phyloP scores from a whole-genome alignment of 2,888 invertebrate species.

The Athrips mouffetella region DNA sequence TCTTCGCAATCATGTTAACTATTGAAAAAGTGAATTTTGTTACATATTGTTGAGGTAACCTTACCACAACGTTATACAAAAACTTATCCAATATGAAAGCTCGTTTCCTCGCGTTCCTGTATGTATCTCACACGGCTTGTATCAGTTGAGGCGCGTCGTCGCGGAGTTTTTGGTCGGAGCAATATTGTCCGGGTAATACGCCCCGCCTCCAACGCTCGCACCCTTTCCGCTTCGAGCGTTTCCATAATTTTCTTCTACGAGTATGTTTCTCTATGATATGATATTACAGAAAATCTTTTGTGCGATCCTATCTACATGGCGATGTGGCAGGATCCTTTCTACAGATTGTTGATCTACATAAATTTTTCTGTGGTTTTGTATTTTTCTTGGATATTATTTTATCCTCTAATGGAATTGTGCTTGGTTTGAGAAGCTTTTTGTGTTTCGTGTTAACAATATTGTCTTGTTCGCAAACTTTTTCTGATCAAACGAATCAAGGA shows the following conservation, averaged over 20 bases:
- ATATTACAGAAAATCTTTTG: slow-evolving; percentile 5
- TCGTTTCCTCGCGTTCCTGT: not conserved
- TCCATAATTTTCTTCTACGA: slow-evolving; percentile 1
- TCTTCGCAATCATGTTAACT: too few species aligned
- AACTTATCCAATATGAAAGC: not conserved
- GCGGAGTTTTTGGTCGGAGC: not conserved
- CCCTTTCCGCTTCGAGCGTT: slow-evolving; percentile 4
- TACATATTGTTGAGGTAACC: too few species aligned
- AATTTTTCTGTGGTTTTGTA: not conserved
- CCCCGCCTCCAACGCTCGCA: not conserved
- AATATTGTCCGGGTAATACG: slow-evolving; percentile 5
- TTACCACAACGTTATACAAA: not conserved
- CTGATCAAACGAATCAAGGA: too few species aligned
- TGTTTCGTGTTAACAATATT: too few species aligned
- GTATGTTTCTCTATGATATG: not conserved
- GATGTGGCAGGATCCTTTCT: not conserved
- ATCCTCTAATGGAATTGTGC: not conserved
- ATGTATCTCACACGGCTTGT: too few species aligned
- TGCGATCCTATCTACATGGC: not conserved
- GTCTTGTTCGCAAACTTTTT: too few species aligned
- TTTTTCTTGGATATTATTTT: not conserved
- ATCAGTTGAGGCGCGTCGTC: not conserved
- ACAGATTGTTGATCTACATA: not conserved
- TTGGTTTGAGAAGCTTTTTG: too few species aligned
- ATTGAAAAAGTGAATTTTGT: too few species aligned